Percentiles rank a stretch among this genome's conserved stretches.
These are phyloP conservation scores for Sialia sialis DNA, from an alignment of 2,113 vertebrate genomes.

Conservation along the genomic window DNA sequence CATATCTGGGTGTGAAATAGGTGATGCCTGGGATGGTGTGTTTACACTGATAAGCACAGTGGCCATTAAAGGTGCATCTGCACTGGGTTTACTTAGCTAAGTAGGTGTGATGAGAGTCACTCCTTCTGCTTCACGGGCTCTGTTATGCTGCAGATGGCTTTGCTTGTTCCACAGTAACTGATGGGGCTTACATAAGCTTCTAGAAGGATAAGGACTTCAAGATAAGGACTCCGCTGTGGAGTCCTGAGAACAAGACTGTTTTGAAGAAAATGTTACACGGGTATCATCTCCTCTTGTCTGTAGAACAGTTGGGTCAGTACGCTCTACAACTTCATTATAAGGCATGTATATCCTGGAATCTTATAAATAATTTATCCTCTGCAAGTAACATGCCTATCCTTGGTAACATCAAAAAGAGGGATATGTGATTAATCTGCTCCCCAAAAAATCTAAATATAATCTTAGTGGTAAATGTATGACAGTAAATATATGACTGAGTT, in stretches of 20 bases:
- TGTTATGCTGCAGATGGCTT: neutral
- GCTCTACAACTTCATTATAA: neutral
- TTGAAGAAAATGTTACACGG: neutral
- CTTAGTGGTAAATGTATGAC: neutral
- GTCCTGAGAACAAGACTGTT: neutral
- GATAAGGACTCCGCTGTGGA: neutral
- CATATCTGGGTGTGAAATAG: rapidly evolving
- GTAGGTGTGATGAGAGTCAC: neutral
- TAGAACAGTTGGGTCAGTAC: neutral
- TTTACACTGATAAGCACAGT: neutral
- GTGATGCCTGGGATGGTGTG: neutral
- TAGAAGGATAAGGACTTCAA: neutral
- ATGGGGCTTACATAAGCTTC: neutral
- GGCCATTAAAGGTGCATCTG: neutral
- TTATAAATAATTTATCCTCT: neutral
- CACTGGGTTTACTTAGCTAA: neutral
- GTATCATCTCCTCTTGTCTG: neutral
- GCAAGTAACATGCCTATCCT: neutral
- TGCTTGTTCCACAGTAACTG: neutral
- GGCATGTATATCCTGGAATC: neutral
- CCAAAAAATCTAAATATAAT: neutral
- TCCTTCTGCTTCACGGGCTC: neutral
- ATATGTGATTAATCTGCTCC: neutral
- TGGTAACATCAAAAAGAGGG: neutral
- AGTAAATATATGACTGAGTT: neutral